Percentiles rank a stretch among this genome's conserved stretches.
These are phyloP conservation scores for Peromyscus maniculatus DNA, from an alignment of 2,113 vertebrate genomes.

Conservation along the genomic window DNA sequence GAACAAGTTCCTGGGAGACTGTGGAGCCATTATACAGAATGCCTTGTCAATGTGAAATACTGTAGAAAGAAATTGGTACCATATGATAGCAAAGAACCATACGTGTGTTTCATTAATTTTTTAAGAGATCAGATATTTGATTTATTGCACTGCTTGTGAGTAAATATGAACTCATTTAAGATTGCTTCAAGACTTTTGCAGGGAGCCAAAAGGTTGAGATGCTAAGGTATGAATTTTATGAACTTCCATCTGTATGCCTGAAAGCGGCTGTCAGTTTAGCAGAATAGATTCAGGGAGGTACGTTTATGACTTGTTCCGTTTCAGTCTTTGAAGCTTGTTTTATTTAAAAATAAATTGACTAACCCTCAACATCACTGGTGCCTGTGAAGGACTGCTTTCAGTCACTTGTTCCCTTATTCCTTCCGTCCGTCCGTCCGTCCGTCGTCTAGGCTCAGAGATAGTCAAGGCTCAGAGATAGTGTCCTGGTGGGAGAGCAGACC, in stretches of 20 bases:
- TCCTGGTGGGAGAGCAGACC: neutral
- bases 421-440: neutral
- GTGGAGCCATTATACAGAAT: neutral
- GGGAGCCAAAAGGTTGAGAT: constrained; percentile 25
- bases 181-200: constrained; percentile 48
- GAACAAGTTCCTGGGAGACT: neutral
- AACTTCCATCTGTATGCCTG: constrained; percentile 43
- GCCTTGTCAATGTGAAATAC: neutral
- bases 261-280: neutral
- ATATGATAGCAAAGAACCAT: constrained; percentile 10
- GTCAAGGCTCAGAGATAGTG: neutral
- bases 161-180: constrained; percentile 37
- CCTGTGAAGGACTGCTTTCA: neutral
- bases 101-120: neutral
- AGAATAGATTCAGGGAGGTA: constrained; percentile 13
- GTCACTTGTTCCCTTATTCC: neutral
- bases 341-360: neutral
- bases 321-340: neutral
- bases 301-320: constrained; percentile 31
- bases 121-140: constrained; percentile 21
- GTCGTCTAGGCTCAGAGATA: no score
- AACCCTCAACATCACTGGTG: neutral
- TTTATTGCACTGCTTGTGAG: constrained; percentile 22
- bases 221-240: constrained; percentile 15
- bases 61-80: neutral